Base-by-base conservation (phyloP, 2,797 vertebrate species). In the Pseudotriccus pelzelni region DNA sequence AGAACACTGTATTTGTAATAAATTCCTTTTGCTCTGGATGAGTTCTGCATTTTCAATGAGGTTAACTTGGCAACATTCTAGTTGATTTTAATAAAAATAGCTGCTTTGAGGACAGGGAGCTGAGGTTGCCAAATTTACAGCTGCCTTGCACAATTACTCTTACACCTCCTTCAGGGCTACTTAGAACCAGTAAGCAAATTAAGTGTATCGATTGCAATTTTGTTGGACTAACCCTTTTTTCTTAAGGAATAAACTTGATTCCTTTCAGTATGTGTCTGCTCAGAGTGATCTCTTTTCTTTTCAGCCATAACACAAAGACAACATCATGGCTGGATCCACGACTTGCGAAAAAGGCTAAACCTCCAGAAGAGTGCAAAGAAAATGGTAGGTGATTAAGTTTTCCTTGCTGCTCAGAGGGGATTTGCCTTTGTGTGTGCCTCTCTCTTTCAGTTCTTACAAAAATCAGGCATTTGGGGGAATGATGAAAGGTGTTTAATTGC, bases 241-340 rank as follows among this genome's bases (percentile, higher is more conserved):
- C 96, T 97, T 96, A 96, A 97, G 98, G 97, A 98, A 98, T 98
- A 97, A 98, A 98, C 97, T 98, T 97, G 97, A 97, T 98, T 98
- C 96, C 97, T 98, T 98, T 98, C 97, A 97, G 96, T 96, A 97
- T 98, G 98, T 98, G 98, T 97, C 98, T 98, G 96, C 98, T 98
- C 96, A 98, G 98, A 98, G 97, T 98, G 96, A 97, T 98, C 97
- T 98, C 97, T 98, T 98, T 98, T 98, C 98, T 98, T 98, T 98
- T 96, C 98, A 99, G 99, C 98, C 99, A 99, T 98, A 99, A 99
- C 98, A 99, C 99, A 98, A 99, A 99, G 99, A 99, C 99, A 95
- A 99, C 99, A 97, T 99, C 99, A 98, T 99, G 99, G 99, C 98
- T 99, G 98, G 99, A 99, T 98, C 99, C 99, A 91, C 98, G 99